These are phyloP conservation scores for Acronicta aceris DNA, from an alignment of 2,888 invertebrate genomes.

Conservation along the genomic window DNA sequence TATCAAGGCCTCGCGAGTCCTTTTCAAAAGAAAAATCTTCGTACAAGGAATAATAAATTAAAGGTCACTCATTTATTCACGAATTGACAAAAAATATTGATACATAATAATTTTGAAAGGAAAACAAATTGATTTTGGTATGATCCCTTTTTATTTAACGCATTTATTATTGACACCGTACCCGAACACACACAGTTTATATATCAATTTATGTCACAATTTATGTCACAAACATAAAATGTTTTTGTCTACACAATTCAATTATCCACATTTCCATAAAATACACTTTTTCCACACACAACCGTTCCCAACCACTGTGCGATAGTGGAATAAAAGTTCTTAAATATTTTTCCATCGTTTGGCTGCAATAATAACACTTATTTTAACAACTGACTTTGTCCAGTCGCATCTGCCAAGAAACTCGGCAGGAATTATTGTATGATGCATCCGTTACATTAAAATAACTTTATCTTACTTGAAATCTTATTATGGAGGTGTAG, in stretches of 20 bases:
- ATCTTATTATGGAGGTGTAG: conserved; percentile 64
- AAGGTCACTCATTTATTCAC: conserved; percentile 35
- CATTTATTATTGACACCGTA: neutral
- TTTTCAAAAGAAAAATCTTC: conserved; percentile 41
- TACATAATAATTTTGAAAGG: conserved; percentile 5
- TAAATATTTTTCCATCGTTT: conserved; percentile 67
- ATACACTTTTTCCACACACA: conserved; percentile 19
- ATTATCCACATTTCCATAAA: conserved; percentile 20
- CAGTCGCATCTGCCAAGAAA: conserved; percentile 74
- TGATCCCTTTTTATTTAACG: neutral
- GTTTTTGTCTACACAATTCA: conserved; percentile 13
- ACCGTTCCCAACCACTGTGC: conserved; percentile 9
- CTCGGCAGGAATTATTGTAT: conserved; percentile 73
- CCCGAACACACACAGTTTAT: neutral
- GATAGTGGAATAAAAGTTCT: conserved; percentile 32
- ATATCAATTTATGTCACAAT: neutral
- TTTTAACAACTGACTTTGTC: conserved; percentile 55
- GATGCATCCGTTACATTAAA: conserved; percentile 75
- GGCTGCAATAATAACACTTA: conserved; percentile 65
- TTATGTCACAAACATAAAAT: conserved; percentile 11
- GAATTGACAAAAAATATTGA: conserved; percentile 8
- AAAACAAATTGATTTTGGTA: neutral
- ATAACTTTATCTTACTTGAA: conserved; percentile 78
- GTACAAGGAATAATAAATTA: conserved; percentile 57
- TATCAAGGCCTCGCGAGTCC: conserved; percentile 48